phyloP scores from a whole-genome alignment of 2,888 invertebrate species.

The Pelosia muscerda region DNA sequence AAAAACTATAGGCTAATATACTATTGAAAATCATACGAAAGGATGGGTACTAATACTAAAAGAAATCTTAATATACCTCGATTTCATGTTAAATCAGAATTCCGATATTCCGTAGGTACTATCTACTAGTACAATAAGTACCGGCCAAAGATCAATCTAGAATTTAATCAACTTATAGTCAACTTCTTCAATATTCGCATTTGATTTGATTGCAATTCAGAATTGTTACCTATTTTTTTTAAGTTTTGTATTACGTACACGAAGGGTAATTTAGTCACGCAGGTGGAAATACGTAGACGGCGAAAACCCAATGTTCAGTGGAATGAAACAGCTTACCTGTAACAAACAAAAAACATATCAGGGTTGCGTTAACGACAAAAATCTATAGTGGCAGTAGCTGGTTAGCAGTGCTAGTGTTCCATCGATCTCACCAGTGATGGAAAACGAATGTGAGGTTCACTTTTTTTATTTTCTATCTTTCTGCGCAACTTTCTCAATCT shows the following conservation, averaged over 20 bases:
- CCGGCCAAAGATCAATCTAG: background rate
- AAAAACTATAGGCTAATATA: background rate
- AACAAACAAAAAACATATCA: slow-evolving; percentile 49
- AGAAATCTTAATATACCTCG: background rate
- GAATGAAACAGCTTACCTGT: slow-evolving; percentile 60
- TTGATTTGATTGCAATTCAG: background rate
- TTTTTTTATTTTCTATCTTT: no score
- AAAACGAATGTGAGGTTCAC: no score
- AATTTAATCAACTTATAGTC: background rate
- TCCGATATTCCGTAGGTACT: no score
- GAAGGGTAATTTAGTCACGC: slow-evolving; percentile 46
- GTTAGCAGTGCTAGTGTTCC: no score
- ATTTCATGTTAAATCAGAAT: background rate
- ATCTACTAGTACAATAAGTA: no score
- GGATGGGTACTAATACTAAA: no score
- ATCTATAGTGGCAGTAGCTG: no score
- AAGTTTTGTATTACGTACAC: background rate
- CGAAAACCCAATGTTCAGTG: slow-evolving; percentile 47
- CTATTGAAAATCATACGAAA: background rate
- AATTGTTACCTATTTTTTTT: background rate
- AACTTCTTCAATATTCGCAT: background rate
- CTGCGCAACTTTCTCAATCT: no score
- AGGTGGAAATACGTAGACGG: slow-evolving; percentile 46
- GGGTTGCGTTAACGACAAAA: slow-evolving; percentile 24
- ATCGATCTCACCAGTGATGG: no score